Base-by-base conservation (phyloP, 2,888 invertebrate species). In the Chrysodeixis includens region DNA sequence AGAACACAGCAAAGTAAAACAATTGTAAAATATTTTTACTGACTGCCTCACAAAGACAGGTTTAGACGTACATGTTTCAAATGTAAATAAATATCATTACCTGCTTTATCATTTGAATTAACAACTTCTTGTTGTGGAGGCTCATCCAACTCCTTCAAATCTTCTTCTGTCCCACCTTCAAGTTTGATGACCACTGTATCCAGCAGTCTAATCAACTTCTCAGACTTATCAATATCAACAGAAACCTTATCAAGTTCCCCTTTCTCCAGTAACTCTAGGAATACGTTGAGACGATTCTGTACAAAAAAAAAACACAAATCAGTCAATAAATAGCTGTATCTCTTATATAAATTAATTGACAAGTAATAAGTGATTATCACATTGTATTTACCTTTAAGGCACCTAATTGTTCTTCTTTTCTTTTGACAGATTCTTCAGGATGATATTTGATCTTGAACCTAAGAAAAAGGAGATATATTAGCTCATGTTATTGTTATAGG, bases 371-470 rank as follows among this genome's bases (percentile, higher is more conserved):
- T 32, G n/a, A n/a, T 1, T 44, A 14, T 52, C 5, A 40, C 22
- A 32, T 58, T 52, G 44, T 16, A 66, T 44, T 52, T 95, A 98
- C 98, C 96, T 97, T 97, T 51, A 99, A 94, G 65, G 98, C 97
- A 64, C 95, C 93, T 63, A 97, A 95, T 84, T 98, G 98, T 86
- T 99, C 99, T 18, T 98, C 98, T 90, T 98, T 98, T 64, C 98
- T 95, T 90, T 98, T 98, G 35, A 97, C 96, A 60, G 98, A 98
- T 87, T 99, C 99, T 91, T 99, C 99, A 3, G 99, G 99, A 92
- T 99, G 99, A 89, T 99, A 99, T 95, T 99, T 99, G 83, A 98
- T 97, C 95, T 99, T 99, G 96, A 99, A 99, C 99, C 99, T 99
- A 95, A 78, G 79, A 79, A 86, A 87, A 78, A 77, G 63, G 70